Evolutionary conservation across 2,113 vertebrate genomes (phyloP).

Genomic region (Aegithalos caudatus): DNA sequence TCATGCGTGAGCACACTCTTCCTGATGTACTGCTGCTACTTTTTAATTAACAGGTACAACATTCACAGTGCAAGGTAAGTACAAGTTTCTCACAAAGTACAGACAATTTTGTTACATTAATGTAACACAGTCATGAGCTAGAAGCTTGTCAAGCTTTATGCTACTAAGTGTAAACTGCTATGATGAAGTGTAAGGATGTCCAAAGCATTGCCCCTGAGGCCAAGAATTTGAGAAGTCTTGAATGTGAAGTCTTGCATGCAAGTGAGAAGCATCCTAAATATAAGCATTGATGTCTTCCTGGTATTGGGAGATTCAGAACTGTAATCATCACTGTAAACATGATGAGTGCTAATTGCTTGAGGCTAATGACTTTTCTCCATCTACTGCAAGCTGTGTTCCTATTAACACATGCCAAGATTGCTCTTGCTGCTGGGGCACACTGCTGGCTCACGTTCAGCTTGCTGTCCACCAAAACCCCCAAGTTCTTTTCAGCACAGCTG

Average conservation of each 20-base stretch:
- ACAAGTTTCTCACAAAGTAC: not conserved
- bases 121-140: not conserved
- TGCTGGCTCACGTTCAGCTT: not conserved
- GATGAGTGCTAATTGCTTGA: not conserved
- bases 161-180: not conserved
- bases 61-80: not conserved
- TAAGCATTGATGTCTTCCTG: not conserved
- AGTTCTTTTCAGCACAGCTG: not conserved
- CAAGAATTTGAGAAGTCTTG: not conserved
- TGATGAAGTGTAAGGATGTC: not conserved
- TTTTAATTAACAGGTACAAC: not conserved
- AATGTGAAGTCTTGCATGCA: not conserved
- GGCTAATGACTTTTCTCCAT: not conserved
- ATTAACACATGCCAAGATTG: not conserved
- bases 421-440: not conserved
- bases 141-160: not conserved
- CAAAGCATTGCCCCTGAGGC: not conserved
- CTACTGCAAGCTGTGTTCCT: not conserved
- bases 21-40: not conserved
- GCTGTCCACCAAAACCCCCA: not conserved
- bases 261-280: not conserved
- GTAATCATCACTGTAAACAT: not conserved
- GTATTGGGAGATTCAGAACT: not conserved
- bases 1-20: fast-evolving
- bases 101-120: not conserved